These are phyloP conservation scores for Conops quadrifasciatus DNA, from an alignment of 2,888 invertebrate genomes.

Conservation along the genomic window DNA sequence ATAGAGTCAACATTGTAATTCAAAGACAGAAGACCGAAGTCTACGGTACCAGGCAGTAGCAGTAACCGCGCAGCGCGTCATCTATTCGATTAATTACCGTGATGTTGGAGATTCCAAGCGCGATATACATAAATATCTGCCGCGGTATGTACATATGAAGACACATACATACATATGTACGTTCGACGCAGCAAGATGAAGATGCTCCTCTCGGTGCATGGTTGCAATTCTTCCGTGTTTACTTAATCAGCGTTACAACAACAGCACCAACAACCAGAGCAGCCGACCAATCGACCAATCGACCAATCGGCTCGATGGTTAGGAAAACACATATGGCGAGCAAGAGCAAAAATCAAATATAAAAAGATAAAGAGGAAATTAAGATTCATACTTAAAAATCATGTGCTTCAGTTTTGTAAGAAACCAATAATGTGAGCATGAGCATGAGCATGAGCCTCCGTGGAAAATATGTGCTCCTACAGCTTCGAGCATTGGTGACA, in stretches of 20 bases:
- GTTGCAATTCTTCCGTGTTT: conserved; percentile 1
- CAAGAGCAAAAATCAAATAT: no score
- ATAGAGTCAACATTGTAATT: no score
- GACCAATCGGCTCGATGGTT: no score
- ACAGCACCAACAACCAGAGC: neutral
- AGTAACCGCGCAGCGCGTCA: neutral
- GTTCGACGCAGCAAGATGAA: neutral
- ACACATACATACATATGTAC: neutral
- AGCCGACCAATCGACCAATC: no score
- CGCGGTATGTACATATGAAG: neutral
- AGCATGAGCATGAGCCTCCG: no score
- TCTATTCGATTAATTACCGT: neutral
- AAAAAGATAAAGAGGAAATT: no score
- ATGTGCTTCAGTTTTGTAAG: no score
- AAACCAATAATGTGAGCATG: no score
- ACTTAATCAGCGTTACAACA: neutral
- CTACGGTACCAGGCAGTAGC: neutral
- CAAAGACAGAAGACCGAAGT: neutral
- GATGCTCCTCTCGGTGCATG: neutral
- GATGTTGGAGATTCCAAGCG: conserved; percentile 1
- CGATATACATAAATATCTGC: neutral
- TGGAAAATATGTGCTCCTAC: no score
- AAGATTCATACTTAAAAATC: no score
- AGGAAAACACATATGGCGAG: no score
- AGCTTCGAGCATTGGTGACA: no score